A percentile compares a stretch with the other conserved stretches of the same genome.
phyloP scores from a whole-genome alignment of 2,113 vertebrate species.

The Alethe diademata region DNA sequence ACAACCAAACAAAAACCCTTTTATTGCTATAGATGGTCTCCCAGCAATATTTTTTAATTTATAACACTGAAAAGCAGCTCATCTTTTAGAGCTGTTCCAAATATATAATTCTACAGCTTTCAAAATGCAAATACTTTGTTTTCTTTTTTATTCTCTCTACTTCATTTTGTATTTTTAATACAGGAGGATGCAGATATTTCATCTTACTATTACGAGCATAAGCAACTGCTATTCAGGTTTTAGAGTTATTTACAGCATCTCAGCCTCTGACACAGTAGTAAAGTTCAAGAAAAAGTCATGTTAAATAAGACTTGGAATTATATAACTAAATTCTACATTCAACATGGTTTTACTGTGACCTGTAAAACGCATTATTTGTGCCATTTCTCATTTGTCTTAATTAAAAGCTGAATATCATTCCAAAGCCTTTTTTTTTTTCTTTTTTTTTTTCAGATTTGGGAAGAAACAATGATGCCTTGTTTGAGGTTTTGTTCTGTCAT shows the following conservation, averaged over 20 bases:
- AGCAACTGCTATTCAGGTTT: background rate
- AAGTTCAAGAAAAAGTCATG: background rate
- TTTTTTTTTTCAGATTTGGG: background rate
- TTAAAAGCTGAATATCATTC: slow-evolving; percentile 4
- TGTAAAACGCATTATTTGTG: background rate
- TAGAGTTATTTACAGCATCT: background rate
- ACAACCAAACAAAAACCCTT: background rate
- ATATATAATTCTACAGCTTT: background rate
- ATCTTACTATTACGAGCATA: background rate
- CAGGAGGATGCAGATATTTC: background rate
- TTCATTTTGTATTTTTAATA: background rate
- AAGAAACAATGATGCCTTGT: background rate
- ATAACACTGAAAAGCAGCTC: background rate
- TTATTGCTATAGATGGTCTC: background rate
- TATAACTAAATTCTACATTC: background rate
- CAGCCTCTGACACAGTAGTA: background rate
- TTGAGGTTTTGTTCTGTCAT: background rate
- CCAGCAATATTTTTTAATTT: background rate
- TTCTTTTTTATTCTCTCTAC: background rate
- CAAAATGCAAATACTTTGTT: background rate
- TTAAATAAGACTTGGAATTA: background rate
- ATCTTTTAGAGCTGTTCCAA: background rate
- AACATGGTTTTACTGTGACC: background rate
- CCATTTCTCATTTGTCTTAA: slow-evolving; percentile 19
- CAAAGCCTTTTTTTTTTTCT: background rate